Evolutionary conservation across 2,113 vertebrate species (phyloP), one percentile per base, ranked within the genome.

Genomic region (Amazona guildingii): DNA sequence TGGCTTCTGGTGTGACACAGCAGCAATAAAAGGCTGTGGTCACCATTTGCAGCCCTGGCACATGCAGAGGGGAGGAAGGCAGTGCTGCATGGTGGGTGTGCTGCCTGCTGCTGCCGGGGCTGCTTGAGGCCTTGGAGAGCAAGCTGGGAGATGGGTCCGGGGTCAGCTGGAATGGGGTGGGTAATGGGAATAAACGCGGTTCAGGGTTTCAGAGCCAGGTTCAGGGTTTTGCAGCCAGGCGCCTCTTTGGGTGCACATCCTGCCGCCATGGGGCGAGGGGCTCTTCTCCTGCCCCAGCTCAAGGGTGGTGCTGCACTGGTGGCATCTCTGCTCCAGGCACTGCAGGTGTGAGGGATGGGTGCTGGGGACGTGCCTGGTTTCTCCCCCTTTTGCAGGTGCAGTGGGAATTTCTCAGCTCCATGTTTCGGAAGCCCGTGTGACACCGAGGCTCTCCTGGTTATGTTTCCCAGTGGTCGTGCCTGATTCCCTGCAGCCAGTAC

Each of bases 381-480:
- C 54, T 74, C 51, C 41, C 3, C 0, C 0, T 11, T 54, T 55
- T 41, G 14, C 82, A 37, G 62, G 57, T 25, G 2, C 29, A 8
- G 20, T 52, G 49, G 84, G 84, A 93, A 84, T 96, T 94, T 86
- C 95, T 86, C 86, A 66, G 79, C 51, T 37, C n/a, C 0, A 0
- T 61, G 59, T 86, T 77, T 29, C 1, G 20, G 83, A 61, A 57
- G 52, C 27, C 49, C 2, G 0, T 2, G 0, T 31, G 44, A 64
- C 8, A 0, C 35, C 0, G 2, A 23, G n/a, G 33, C 39, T 35
- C 3, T 75, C 43, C 41, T 0, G 0, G 16, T 4, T 28, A 24
- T 31, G 46, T 49, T 24, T 52, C 27, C 51, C 0, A 0, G 20
- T 20, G 66, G 15, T 46, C 0, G 1, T 76, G 55, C 25, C 55